Base-by-base conservation (phyloP, 1,140 invertebrate genomes). In the Melitaea cinxia region DNA sequence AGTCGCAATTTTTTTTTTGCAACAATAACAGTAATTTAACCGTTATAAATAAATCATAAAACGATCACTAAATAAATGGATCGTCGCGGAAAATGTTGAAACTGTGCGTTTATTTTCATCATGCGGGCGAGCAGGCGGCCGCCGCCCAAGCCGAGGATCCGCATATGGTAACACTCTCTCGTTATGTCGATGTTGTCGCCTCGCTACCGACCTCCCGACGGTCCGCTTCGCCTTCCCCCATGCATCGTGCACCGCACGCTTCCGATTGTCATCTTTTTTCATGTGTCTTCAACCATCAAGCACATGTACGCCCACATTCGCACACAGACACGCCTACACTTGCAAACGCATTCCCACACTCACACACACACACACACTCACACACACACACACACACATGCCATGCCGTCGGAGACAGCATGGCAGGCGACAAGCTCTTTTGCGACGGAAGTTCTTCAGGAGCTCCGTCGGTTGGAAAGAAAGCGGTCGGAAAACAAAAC, bases 121-220 rank as follows among this genome's bases (percentile, higher is more conserved):
- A 81, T 78, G 82, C 78, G 78, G 68, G 65, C 80, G 78, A 66
- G 83, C 88, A 96, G 95, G 93, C 95, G 95, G 94, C 95, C 95
- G 88, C 94, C 95, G 89, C 93, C 96, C 85, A 95, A 95, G 93
- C 95, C 96, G 93, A 95, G 96, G 95, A 96, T 96, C 91, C 94
- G 94, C 93, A 95, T 96, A 94, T 96, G 96, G 96, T 97, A 97
- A 96, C 93, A 75, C 73, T 70, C 71, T 69, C 70, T 72, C 75
- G 72, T 78, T 83, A 68, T 78, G 65, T 81, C 77, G 80, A 74
- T 89, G 86, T 89, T 89, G 86, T 86, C 74, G 68, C 67, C 73
- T 74, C 62, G 70, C 68, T 75, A 85, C 76, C 72, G 85, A 73
- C 83, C 88, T 86, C 42, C 69, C 73, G 86, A 91, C 88, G 86